Base-by-base conservation (phyloP, 2,888 invertebrate genomes). In the Rhabditophanes sp. region DNA sequence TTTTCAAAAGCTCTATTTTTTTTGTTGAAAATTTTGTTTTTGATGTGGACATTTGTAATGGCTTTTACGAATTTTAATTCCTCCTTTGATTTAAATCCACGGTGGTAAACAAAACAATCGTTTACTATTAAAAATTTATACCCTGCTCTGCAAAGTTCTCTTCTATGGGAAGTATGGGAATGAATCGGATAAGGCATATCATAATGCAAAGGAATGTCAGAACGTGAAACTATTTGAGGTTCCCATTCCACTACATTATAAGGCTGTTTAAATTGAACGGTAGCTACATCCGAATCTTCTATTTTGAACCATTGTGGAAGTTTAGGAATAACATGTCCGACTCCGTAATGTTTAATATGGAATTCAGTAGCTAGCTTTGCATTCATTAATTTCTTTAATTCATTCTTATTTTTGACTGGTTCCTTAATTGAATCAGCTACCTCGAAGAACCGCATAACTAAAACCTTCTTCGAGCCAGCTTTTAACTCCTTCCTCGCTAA, bases 91-190 rank as follows among this genome's bases (percentile, higher is more conserved):
- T 16, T 32, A 8, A 32, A 28, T n/a, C 33, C 33, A 7, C 16
- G 15, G n/a, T 32, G 33, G 20, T 32, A 32, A 25, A 21, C 20
- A 7, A 32, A 32, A n/a, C 17, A 14, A n/a, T 25, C 26, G 1
- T 32, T 9, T 1, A 25, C 30, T 6, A 32, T 32, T 14, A 31
- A 25, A 16, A 32, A 32, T 2, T 2, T 11, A 31, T 32, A 32
- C n/a, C 30, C 32, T 12, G 33, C 33, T 12, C 33, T 25, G 18
- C 33, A 32, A 25, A 32, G 25, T 25, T 32, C 33, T 31, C 33
- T 29, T 32, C 26, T 3, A 25, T 32, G 9, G n/a, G 26, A 30
- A 1, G 4, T 3, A 11, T 30, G 20, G 17, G 1, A 22, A n/a
- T n/a, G 1, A 8, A 25, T 8, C 9, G 7, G 8, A 29, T 9